Base-by-base conservation (phyloP, 2,797 vertebrate genomes). In the Scarus forsteni region DNA sequence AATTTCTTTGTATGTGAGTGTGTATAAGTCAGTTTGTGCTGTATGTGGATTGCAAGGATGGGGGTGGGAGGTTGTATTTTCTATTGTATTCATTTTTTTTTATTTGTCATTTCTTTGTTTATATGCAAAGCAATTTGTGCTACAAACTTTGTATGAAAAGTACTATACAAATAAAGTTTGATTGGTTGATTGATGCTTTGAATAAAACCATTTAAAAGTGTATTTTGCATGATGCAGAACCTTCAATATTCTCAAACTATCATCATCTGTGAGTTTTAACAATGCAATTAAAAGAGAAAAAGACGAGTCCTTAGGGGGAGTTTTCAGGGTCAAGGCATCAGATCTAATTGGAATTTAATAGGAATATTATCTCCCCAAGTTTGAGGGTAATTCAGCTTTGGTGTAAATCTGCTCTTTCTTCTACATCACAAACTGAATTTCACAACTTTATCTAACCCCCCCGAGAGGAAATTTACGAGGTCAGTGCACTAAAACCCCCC, bases 291-390 rank as follows among this genome's bases (percentile, higher is more conserved):
- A 82, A 55, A 2, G 34, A 66, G 65, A 84, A 60, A 51, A 83
- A 85, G 49, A 83, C 38, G 13, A 27, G 51, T 81, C 85, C 79
- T 53, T 0, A 1, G 75, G 85, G 73, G 53, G 18, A 27, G 53
- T 77, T 75, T 77, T 59, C 27, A 16, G 69, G 87, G 84, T 84
- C 87, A 76, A 75, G 66, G 56, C 71, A 83, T 79, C 77, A 55
- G 27, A 50, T 60, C 54, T 84, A 86, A 89, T 87, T 83, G 16
- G 77, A 71, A 62, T 83, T 84, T 86, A 80, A 86, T 81, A 80
- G 77, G 39, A 79, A 70, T 69, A 44, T 63, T 42, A 19, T 84
- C 43, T 77, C 36, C 38, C 1, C 38, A 45, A 39, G 38, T 39
- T 39, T 7, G 38, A 39, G 42, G 51, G 44, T 19, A 68, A 66